Evolutionary conservation across 2,113 vertebrate species (phyloP), one percentile per base, ranked within the genome.

Genomic region (Festucalex cinctus): DNA sequence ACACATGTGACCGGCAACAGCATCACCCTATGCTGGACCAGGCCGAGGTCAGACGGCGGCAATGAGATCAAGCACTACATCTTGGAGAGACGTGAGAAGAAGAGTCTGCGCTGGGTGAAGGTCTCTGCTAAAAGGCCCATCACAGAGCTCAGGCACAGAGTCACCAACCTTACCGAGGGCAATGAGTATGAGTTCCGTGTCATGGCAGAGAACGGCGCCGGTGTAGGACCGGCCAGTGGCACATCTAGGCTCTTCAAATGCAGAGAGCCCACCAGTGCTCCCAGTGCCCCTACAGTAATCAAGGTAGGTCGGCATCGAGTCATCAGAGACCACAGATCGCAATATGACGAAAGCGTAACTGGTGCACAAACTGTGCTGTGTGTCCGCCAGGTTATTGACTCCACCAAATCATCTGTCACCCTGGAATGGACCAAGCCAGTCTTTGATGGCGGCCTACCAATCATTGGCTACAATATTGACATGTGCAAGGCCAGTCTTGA

Each of bases 131-230:
- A 98, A 83, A 93, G 95, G 63, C 89, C 96, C 26, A 96, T 99
- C 83, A 91, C 92, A 46, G 97, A 99, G 84, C 93, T 94, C 5
- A 93, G 97, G 84, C 91, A 91, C 80, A 94, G 95, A 86, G 95
- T 97, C 81, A 95, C 93, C 35, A 91, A 95, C 65, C 94, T 99
- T 61, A 94, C 91, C 10, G 94, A 98, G 90, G 95, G 95, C 77
- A 95, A 99, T 53, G 97, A 99, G 70, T 99, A 99, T 49, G 97
- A 99, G 86, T 99, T 99, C 94, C 96, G 93, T 2, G 94, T 98
- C 75, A 95, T 97, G 94, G 97, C 97, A 81, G 97, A 99, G 92
- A 99, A 99, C 0, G 91, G 92, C 20, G 97, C 96, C 54, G 97
- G 97, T 22, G 69, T 95, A 3, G 96, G 97, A 78, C 94, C 95